Evolutionary conservation across 1,140 invertebrate genomes (phyloP), one percentile per base, ranked within the genome.

Genomic region (Idris sp.): DNA sequence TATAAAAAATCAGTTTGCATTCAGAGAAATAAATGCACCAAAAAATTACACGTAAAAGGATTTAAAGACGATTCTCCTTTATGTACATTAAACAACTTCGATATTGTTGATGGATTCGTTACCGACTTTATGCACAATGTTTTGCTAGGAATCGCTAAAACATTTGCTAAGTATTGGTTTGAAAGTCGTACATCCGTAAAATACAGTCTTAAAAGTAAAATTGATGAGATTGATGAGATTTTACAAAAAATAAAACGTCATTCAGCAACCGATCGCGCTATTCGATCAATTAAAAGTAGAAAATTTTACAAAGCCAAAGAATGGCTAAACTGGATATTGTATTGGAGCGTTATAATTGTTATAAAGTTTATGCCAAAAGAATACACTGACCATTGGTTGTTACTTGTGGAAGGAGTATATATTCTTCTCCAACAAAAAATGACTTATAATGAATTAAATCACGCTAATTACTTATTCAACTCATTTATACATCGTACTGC

Each of bases 61-160:
- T 40, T 54, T 11, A 33, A 10, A 8, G 14, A 2, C 2, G 2
- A 2, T 9, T 41, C 51, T 2, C 15, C 36, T 10, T 43, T 56
- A n/a, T 9, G 41, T 9, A 7, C 18, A 8, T 41, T 56, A 2
- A 28, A 11, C 0, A 11, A 30, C 13, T 56, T 56, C n/a, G 16
- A 56, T 13, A 56, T 56, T 7, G 9, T 41, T 8, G 16, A 18
- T n/a, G 26, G 51, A 10, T 56, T 56, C 22, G 51, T 56, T 4
- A 25, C 51, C 9, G 51, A 56, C 43, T 56, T 16, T 36, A 56
- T 56, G 36, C 51, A 56, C 11, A 41, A 43, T 22, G 14, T 4
- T 8, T 40, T 36, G 14, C n/a, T 41, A 16, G 51, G 51, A 0
- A 18, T 56, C 5, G 26, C 2, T 5, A 26, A 18, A 31, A 36